Conservation (phyloP, 2,797 vertebrate genomes). For the Gorsachius magnificus region DNA sequence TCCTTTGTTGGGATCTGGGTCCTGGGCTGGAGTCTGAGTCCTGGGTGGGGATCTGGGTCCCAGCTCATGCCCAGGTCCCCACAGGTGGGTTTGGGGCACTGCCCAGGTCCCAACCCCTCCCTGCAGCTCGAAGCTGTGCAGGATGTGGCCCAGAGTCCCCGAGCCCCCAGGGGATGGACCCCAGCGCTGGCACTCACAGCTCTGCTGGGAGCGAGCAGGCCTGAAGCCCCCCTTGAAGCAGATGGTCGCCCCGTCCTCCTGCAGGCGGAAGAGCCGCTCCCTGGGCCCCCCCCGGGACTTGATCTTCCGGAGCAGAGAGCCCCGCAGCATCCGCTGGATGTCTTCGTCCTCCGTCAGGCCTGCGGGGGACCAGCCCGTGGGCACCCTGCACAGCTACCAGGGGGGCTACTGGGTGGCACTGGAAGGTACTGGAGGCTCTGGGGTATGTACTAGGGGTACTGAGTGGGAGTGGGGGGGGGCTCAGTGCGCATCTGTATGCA, state of each 20-base stretch:
- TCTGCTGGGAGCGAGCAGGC: slow-evolving; percentile 80
- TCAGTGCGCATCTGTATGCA: background rate
- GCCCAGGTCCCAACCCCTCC: background rate
- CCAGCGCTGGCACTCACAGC: slow-evolving; percentile 80
- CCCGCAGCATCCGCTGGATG: slow-evolving; percentile 85
- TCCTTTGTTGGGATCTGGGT: too few relatives aligned
- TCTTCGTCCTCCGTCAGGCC: slow-evolving; percentile 89
- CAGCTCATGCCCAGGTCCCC: background rate
- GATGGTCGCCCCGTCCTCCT: slow-evolving; percentile 90
- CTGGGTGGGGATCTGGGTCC: background rate
- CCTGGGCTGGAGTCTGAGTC: background rate
- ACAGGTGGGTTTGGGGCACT: rapidly evolving
- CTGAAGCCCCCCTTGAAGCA: slow-evolving; percentile 87
- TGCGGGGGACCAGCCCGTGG: slow-evolving; percentile 25
- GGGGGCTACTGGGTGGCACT: background rate
- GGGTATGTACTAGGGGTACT: rapidly evolving
- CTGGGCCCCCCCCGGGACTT: slow-evolving; percentile 85
- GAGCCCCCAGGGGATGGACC: rapidly evolving
- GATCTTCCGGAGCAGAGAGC: slow-evolving; percentile 88
- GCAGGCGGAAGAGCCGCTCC: slow-evolving; percentile 83
- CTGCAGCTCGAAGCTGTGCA: background rate
- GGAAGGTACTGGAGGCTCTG: background rate
- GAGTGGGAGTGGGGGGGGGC: background rate
- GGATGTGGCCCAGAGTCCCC: background rate
- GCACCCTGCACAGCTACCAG: background rate